Evolutionary conservation across 2,888 invertebrate species (phyloP).

Genomic region (Machimus atricapillus): DNA sequence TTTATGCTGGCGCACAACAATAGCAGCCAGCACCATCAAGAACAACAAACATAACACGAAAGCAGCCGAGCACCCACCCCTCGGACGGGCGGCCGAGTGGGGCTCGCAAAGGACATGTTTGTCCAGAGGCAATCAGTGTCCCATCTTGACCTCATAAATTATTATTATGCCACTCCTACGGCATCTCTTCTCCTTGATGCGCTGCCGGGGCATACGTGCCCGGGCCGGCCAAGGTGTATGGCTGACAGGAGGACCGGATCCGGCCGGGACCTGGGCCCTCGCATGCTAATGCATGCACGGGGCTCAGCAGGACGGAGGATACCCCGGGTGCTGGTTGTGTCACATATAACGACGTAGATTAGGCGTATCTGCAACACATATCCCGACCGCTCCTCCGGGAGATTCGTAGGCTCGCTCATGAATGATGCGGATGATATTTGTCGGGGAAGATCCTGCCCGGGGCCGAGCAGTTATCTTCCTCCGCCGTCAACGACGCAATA

Average conservation of each 20-base stretch:
- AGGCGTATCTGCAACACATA: constrained; percentile 40
- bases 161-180: constrained; percentile 47
- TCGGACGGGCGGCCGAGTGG: neutral
- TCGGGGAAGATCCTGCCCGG: neutral
- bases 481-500: constrained; percentile 4
- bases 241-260: constrained; percentile 18
- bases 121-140: constrained; percentile 48
- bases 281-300: constrained; percentile 23
- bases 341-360: constrained; percentile 41
- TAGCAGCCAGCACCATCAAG: constrained; percentile 38
- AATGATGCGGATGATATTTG: constrained; percentile 34
- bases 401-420: neutral
- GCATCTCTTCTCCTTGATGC: constrained; percentile 24
- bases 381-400: constrained; percentile 22
- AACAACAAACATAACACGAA: constrained; percentile 40
- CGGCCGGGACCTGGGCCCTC: neutral
- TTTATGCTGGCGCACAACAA: constrained; percentile 34
- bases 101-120: constrained; percentile 40
- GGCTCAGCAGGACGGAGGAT: constrained; percentile 13
- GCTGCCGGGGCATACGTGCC: constrained; percentile 4
- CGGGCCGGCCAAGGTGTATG: constrained; percentile 4
- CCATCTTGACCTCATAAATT: constrained; percentile 48
- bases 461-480: neutral
- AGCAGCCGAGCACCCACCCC: neutral
- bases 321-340: constrained; percentile 40